Base-by-base conservation (phyloP, 2,797 vertebrate species). In the Gila robusta region DNA sequence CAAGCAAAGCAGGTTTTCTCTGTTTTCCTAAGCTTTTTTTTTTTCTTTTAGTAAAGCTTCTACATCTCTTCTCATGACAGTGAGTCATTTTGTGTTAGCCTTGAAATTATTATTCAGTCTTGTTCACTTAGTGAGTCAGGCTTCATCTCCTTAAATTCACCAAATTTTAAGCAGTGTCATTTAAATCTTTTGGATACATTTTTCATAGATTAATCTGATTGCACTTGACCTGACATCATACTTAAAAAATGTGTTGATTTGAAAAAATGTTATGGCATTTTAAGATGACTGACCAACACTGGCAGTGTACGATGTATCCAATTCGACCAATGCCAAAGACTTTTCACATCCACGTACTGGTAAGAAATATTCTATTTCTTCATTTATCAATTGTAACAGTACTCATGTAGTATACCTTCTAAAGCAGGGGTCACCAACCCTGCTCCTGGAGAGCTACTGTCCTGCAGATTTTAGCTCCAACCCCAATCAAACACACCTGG, bases 1-100 rank as follows among this genome's bases (percentile, higher is more conserved):
- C 74, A 62, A 52, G 64, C 67, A 70, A 59, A 79, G 69, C 84
- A 39, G 77, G 78, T 85, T 85, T 80, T 69, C 8, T 37, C 77
- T 49, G 41, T 49, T 49, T 28, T 39, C 5, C 14, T 32, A 54
- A 26, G 17, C 5, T 37, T 35, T n/a, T 44, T 81, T 26, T 16
- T 8, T 11, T 17, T 54, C 8, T 49, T 49, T 56, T n/a, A 26
- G 17, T 56, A n/a, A 59, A 70, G 64, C 54, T 78, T n/a, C 5
- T 54, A 17, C 4, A 39, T 32, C 7, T 47, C 2, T 16, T 32
- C 49, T 35, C 37, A 16, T 85, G 82, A 77, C n/a, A 5, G 12
- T 54, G 82, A 84, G 82, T 77, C 73, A 77, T 52, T 12, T 11
- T 37, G 28, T n/a, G 28, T 81, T 11, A 52, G 26, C 16, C 4